Evolutionary conservation across 2,888 invertebrate genomes (phyloP).

Genomic region (Pollenia griseotomentosa): DNA sequence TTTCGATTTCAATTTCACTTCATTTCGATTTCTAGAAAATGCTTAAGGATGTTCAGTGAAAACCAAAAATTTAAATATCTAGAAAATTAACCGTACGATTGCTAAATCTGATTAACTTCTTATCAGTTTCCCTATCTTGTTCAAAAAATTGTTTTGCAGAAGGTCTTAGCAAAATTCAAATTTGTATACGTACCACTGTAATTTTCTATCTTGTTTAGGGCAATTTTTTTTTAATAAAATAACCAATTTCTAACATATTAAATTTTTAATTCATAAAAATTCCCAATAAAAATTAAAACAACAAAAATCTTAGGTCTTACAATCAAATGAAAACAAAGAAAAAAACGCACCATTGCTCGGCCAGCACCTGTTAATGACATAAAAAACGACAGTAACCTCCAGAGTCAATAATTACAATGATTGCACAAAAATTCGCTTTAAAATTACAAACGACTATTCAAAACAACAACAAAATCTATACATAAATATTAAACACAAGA

Average conservation of each 20-base stretch:
- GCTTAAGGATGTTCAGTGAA: too few species aligned
- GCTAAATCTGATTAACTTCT: too few species aligned
- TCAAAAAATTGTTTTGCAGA: too few species aligned
- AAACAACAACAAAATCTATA: conserved; percentile 45
- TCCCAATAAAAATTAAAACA: conserved; percentile 16
- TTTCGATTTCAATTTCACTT: too few species aligned
- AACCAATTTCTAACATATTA: neutral
- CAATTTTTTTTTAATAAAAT: neutral
- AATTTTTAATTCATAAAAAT: conserved; percentile 26
- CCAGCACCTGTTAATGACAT: conserved; percentile 64
- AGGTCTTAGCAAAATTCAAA: neutral
- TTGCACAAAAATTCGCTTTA: conserved; percentile 68
- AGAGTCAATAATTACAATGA: conserved; percentile 67
- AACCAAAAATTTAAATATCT: too few species aligned
- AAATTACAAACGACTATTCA: conserved; percentile 45
- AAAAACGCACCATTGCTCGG: conserved; percentile 1
- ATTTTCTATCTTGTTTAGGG: neutral
- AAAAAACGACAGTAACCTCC: conserved; percentile 58
- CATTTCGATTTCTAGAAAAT: too few species aligned
- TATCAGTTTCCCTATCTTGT: too few species aligned
- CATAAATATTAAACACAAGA: conserved; percentile 30
- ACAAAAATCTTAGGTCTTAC: neutral
- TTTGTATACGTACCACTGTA: too few species aligned
- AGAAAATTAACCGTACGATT: too few species aligned
- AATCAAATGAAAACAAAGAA: neutral